phyloP scores from a whole-genome alignment of 92 coral and sea anemone genomes.

The Bergia sp. region DNA sequence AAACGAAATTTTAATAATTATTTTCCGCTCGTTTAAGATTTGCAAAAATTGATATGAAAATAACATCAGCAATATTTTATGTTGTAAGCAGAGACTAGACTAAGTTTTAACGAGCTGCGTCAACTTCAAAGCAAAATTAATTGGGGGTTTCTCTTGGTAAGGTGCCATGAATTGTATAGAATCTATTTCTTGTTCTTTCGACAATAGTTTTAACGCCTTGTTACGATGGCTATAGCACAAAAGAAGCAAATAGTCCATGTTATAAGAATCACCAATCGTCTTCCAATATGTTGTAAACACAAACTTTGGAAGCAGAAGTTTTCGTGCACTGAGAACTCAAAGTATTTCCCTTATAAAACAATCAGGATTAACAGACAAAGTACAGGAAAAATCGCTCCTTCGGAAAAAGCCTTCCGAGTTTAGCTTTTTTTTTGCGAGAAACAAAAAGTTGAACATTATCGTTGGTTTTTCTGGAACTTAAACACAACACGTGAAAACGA shows the following conservation, averaged over 20 bases:
- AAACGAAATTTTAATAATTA: conserved; percentile 6
- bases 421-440: background rate
- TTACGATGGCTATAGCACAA: background rate
- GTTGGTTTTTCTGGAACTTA: background rate
- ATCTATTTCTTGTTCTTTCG: background rate
- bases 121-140: background rate
- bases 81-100: background rate
- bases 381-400: no score
- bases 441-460: background rate
- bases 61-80: background rate
- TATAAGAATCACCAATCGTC: no score
- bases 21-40: background rate
- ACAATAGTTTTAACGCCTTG: background rate
- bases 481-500: background rate
- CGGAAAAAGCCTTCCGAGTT: background rate
- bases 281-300: no score
- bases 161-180: background rate
- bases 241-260: background rate
- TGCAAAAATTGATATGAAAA: background rate
- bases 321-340: no score
- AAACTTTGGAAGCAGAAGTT: no score
- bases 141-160: background rate
- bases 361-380: no score
- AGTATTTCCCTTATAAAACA: no score
- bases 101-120: background rate